Percentiles rank a stretch among this genome's conserved stretches.
Conservation (phyloP, 2,888 invertebrate genomes). For the Plutella xylostella region DNA sequence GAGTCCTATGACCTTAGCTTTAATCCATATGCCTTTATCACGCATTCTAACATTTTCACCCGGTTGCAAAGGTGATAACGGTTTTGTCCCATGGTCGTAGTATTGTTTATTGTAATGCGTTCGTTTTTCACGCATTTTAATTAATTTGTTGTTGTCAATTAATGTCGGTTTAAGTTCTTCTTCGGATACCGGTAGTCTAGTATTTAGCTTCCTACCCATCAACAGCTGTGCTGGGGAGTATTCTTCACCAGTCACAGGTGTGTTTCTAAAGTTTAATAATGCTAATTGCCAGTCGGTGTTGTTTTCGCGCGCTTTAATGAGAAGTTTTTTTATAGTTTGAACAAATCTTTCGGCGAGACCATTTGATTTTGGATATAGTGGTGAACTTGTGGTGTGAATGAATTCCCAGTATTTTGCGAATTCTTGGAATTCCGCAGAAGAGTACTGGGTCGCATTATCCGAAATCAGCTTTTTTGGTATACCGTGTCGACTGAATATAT, state of each 20-base stretch:
- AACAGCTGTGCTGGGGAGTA: neutral
- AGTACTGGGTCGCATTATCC: constrained; percentile 7
- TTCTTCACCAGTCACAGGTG: constrained; percentile 7
- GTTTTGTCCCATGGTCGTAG: neutral
- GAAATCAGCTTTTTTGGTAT: constrained; percentile 9
- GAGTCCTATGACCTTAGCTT: too few relatives aligned
- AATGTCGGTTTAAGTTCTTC: neutral
- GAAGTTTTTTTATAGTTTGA: constrained; percentile 4
- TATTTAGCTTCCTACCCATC: neutral
- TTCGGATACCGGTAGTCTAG: neutral
- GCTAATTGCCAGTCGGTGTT: constrained; percentile 14
- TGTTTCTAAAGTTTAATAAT: constrained; percentile 16
- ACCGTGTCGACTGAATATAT: constrained; percentile 6
- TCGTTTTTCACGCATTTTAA: too few relatives aligned
- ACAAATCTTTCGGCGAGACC: neutral
- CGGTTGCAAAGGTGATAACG: too few relatives aligned
- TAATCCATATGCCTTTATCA: too few relatives aligned
- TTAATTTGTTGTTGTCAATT: too few relatives aligned
- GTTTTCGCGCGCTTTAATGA: constrained; percentile 11
- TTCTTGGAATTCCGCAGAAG: constrained; percentile 6
- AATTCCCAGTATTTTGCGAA: constrained; percentile 10
- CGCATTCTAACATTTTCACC: too few relatives aligned
- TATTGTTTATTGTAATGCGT: neutral
- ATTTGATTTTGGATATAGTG: constrained; percentile 9
- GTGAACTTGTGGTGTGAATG: constrained; percentile 9